Percentiles rank a stretch among this genome's conserved stretches.
These are phyloP conservation scores for Eulemur macaco DNA, from an alignment of 2,113 vertebrate genomes.

Conservation along the genomic window DNA sequence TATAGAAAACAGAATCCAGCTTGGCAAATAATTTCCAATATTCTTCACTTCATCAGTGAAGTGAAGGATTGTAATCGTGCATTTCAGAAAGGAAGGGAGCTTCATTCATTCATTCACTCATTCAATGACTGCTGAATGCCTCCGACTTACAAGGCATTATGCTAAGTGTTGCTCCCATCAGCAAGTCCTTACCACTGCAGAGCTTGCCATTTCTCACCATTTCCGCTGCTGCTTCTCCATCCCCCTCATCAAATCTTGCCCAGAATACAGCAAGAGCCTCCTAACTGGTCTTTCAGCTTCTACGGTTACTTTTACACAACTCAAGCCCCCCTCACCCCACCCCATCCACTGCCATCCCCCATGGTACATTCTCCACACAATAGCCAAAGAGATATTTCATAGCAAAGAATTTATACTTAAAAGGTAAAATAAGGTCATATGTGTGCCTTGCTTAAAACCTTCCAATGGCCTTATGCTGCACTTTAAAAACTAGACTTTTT, in stretches of 20 bases:
- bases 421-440: neutral
- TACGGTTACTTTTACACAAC: neutral
- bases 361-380: neutral
- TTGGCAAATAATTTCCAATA: neutral
- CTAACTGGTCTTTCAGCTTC: neutral
- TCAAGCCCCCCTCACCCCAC: neutral
- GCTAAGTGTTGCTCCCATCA: neutral
- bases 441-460: neutral
- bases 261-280: neutral
- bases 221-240: neutral
- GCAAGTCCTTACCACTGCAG: neutral
- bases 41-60: neutral
- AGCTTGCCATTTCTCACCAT: neutral
- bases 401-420: slow-evolving; percentile 1
- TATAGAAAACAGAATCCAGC: neutral
- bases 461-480: neutral
- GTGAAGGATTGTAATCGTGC: neutral
- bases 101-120: neutral
- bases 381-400: neutral
- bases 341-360: neutral
- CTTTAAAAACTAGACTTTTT: neutral
- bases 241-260: neutral
- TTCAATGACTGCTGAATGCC: neutral
- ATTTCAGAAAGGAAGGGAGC: neutral
- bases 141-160: neutral